A percentile compares a stretch with the other conserved stretches of the same genome.
These are phyloP conservation scores for Lydus trimaculatus DNA, from an alignment of 2,888 invertebrate genomes.

Conservation along the genomic window DNA sequence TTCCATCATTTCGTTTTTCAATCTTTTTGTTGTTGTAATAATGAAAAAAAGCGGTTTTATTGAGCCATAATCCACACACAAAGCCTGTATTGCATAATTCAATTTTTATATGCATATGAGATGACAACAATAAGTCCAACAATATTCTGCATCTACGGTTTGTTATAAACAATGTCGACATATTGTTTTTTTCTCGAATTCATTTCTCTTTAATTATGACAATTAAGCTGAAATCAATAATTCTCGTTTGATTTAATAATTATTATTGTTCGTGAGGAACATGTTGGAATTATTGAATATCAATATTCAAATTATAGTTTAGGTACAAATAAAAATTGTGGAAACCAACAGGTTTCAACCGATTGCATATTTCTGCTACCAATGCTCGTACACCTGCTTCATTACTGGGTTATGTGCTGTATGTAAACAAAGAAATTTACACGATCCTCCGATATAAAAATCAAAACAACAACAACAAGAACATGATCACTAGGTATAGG, in stretches of 20 bases:
- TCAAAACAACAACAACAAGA: background rate
- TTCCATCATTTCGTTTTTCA: background rate
- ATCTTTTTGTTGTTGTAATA: background rate
- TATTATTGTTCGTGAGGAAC: background rate
- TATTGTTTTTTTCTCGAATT: too few relatives aligned
- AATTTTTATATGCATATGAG: background rate
- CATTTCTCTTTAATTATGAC: background rate
- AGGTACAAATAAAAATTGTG: background rate
- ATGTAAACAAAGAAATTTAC: slow-evolving; percentile 8
- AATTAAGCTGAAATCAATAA: background rate
- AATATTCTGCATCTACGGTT: background rate
- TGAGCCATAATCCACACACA: background rate
- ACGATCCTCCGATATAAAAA: background rate
- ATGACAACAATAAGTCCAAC: background rate
- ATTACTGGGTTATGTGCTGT: background rate
- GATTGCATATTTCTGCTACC: slow-evolving; percentile 5
- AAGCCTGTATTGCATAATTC: background rate
- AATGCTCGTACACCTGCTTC: slow-evolving; percentile 1
- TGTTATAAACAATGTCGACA: background rate
- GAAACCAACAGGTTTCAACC: slow-evolving; percentile 4
- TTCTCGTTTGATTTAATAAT: background rate
- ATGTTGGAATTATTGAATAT: background rate
- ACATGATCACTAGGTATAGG: too few relatives aligned
- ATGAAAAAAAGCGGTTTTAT: background rate
- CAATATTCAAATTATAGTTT: background rate